These are phyloP conservation scores for Hylaeus volcanicus DNA, from an alignment of 1,140 invertebrate species.

Conservation along the genomic window DNA sequence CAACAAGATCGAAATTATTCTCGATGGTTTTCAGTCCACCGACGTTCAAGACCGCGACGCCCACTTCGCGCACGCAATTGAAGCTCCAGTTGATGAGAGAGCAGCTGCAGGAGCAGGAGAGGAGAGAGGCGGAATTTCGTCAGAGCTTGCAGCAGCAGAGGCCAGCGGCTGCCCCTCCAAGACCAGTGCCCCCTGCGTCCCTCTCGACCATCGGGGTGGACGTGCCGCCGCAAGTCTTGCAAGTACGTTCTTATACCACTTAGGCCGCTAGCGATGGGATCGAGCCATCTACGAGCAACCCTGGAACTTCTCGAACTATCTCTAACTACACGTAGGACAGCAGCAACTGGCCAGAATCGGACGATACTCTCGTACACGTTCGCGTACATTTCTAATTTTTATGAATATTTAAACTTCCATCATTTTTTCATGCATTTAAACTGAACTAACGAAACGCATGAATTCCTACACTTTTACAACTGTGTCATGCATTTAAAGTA, in stretches of 20 bases:
- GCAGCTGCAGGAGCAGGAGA: slow-evolving; percentile 88
- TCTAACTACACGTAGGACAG: no score
- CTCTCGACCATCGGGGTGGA: slow-evolving; percentile 85
- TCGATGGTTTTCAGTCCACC: slow-evolving; percentile 85
- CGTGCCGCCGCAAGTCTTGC: slow-evolving; percentile 89
- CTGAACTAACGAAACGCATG: no score
- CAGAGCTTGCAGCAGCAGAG: slow-evolving; percentile 82
- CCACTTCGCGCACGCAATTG: slow-evolving; percentile 90
- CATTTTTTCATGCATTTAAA: no score
- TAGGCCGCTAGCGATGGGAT: not conserved
- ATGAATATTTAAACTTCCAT: no score
- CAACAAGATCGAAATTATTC: slow-evolving; percentile 9
- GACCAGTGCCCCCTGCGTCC: slow-evolving; percentile 81
- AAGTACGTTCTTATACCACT: slow-evolving; percentile 80
- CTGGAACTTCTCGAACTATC: no score
- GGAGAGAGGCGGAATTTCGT: slow-evolving; percentile 80
- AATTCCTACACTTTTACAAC: no score
- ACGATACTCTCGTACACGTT: no score
- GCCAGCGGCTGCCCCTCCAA: slow-evolving; percentile 80
- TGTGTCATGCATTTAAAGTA: no score
- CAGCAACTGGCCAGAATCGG: no score
- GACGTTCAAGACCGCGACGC: slow-evolving; percentile 89
- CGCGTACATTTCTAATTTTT: no score
- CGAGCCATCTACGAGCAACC: no score
- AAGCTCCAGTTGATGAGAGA: slow-evolving; percentile 93